Conservation (phyloP, 2,797 vertebrate genomes). For the Echeneis naucrates region DNA sequence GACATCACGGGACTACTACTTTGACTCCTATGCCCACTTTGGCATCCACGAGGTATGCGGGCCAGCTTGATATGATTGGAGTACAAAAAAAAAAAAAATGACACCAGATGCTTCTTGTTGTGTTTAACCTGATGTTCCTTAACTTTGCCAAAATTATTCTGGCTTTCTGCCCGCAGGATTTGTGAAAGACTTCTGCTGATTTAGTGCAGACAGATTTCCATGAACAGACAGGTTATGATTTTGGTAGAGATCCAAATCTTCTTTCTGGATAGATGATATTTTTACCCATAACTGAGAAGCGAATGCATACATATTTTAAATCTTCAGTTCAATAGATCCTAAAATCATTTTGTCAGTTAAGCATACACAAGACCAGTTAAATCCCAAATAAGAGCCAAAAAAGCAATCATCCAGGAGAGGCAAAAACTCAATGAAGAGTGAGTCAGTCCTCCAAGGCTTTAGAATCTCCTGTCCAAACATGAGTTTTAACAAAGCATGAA, state of each 20-base stretch:
- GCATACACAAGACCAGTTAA: neutral
- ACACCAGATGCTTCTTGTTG: slow-evolving; percentile 29
- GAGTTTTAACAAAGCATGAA: slow-evolving; percentile 1
- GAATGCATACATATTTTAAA: neutral
- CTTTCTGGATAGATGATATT: slow-evolving; percentile 12
- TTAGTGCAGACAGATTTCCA: slow-evolving; percentile 21
- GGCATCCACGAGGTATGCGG: slow-evolving; percentile 96
- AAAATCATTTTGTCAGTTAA: neutral
- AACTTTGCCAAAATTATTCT: slow-evolving; percentile 18
- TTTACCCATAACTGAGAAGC: neutral
- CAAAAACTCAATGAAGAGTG: neutral
- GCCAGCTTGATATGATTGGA: slow-evolving; percentile 1
- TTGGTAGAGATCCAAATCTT: slow-evolving; percentile 17
- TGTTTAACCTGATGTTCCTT: slow-evolving; percentile 17
- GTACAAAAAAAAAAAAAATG: slow-evolving; percentile 26
- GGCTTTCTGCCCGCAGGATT: slow-evolving; percentile 15
- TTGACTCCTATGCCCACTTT: slow-evolving; percentile 98
- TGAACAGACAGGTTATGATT: slow-evolving; percentile 4
- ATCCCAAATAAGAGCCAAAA: neutral
- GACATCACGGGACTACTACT: slow-evolving; percentile 98
- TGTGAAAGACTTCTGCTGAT: slow-evolving; percentile 14
- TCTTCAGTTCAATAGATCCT: neutral
- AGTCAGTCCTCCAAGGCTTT: neutral
- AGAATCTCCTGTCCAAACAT: neutral
- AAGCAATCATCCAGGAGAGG: neutral